phyloP scores from a whole-genome alignment of 2,113 vertebrate genomes.

The Cynoglossus semilaevis region DNA sequence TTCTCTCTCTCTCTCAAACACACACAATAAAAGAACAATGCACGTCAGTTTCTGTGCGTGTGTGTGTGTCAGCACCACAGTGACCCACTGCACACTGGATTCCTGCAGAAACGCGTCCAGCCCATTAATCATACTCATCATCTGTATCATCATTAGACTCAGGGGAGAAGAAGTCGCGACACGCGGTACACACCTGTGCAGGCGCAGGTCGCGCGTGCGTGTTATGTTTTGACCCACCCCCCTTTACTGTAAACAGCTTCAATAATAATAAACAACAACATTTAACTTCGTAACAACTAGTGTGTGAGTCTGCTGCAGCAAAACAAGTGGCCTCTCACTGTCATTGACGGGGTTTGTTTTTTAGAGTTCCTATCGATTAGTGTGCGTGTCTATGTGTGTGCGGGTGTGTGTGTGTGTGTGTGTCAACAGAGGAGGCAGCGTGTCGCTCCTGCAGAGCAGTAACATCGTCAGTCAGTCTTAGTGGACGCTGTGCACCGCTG shows the following conservation, averaged over 20 bases:
- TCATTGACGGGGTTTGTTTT: too few relatives aligned
- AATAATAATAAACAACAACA: conserved; percentile 2
- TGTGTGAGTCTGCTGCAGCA: too few relatives aligned
- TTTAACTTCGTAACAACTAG: too few relatives aligned
- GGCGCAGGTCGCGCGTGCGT: too few relatives aligned
- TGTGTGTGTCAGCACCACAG: conserved; percentile 14
- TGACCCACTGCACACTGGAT: conserved; percentile 15
- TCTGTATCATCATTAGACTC: background rate
- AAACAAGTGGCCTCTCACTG: too few relatives aligned
- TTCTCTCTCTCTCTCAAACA: conserved; percentile 21
- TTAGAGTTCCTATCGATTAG: too few relatives aligned
- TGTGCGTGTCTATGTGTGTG: too few relatives aligned
- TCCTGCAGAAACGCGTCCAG: conserved; percentile 5
- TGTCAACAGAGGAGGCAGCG: too few relatives aligned
- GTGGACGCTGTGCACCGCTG: too few relatives aligned
- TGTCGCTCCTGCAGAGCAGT: too few relatives aligned
- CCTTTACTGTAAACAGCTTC: too few relatives aligned
- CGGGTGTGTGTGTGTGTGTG: too few relatives aligned
- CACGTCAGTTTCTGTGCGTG: background rate
- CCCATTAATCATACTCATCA: conserved; percentile 2
- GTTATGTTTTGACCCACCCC: background rate
- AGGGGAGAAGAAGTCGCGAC: background rate
- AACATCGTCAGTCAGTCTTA: background rate
- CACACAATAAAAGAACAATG: background rate
- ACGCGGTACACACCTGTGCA: background rate